Evolutionary conservation across 1,140 invertebrate species (phyloP), one percentile per base, ranked within the genome.

Genomic region (Doryteuthis pealeii): DNA sequence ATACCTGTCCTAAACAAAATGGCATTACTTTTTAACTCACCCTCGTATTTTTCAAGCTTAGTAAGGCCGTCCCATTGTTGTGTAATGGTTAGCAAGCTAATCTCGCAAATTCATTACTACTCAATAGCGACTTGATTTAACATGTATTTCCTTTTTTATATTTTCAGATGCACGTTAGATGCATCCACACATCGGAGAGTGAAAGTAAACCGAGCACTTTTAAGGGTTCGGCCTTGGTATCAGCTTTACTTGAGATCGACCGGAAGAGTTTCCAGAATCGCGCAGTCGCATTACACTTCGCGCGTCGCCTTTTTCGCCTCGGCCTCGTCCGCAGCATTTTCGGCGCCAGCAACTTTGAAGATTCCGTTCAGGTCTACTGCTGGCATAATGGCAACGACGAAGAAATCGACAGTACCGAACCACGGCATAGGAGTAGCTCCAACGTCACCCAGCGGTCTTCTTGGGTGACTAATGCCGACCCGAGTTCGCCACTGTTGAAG

Each of bases 331-430:
- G 65, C 69, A 84, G 84, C 71, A 79, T 84, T 31, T 80, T 77
- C 70, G 82, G 82, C 62, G 77, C 80, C 33, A 74, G 67, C 26
- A 71, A 74, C 49, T 87, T 87, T 76, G 83, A 87, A 70, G 85
- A 87, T 73, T 83, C 83, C 54, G 80, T 81, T 22, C 80, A 84
- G 35, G 74, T 84, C 62, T 87, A 84, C 72, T 74, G 79, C 31
- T 87, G 85, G 85, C 71, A 77, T 28, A 80, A 86, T 75, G 74
- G 81, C 45, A 78, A 80, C 31, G 70, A 68, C 45, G 30, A 72
- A 4, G 31, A 49, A 70, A 74, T 22, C 72, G 62, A 31, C 66
- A 66, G n/a, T 67, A 45, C 31, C 33, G 71, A 32, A 79, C 73
- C 40, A 81, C 82, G 80, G 78, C 81, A 73, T 80, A 40, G 10